phyloP scores from a whole-genome alignment of 1,140 invertebrate genomes.

The Zelostemma sp. region DNA sequence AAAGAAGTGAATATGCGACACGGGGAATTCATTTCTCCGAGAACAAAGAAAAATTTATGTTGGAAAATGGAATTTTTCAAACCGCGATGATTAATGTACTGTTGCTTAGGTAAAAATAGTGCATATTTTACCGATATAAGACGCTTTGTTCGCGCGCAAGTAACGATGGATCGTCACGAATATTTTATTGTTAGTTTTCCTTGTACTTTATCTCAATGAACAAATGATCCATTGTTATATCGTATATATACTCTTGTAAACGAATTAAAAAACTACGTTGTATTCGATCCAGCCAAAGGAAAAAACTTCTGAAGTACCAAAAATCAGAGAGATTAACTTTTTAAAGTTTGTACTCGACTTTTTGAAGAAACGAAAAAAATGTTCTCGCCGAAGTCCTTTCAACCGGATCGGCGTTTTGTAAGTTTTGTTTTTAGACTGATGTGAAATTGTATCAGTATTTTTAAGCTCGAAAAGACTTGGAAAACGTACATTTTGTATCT shows the following conservation, averaged over 20 bases:
- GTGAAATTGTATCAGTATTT: too few species aligned
- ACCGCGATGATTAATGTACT: conserved; percentile 8
- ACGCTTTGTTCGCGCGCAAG: not conserved
- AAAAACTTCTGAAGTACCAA: too few species aligned
- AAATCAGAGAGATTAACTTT: conserved; percentile 5
- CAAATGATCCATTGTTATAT: not conserved
- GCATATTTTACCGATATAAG: conserved; percentile 22
- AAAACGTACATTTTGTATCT: too few species aligned
- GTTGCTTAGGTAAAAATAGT: conserved; percentile 4
- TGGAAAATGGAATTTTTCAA: conserved; percentile 14
- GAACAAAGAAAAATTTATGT: conserved; percentile 13
- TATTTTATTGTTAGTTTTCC: not conserved
- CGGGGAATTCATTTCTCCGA: conserved; percentile 15
- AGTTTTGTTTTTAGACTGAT: too few species aligned
- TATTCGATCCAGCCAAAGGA: too few species aligned
- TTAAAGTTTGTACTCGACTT: not conserved
- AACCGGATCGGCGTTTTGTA: too few species aligned
- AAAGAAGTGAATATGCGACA: conserved; percentile 7
- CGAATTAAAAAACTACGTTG: too few species aligned
- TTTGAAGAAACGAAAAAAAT: too few species aligned
- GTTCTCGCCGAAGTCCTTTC: too few species aligned
- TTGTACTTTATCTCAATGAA: not conserved
- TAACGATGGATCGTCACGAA: not conserved
- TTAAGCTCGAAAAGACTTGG: too few species aligned
- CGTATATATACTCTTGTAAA: too few species aligned